A percentile compares a stretch with the other conserved stretches of the same genome.
These are phyloP conservation scores for Cyprinodon brontotheroides DNA, from an alignment of 2,113 vertebrate genomes.

Conservation along the genomic window DNA sequence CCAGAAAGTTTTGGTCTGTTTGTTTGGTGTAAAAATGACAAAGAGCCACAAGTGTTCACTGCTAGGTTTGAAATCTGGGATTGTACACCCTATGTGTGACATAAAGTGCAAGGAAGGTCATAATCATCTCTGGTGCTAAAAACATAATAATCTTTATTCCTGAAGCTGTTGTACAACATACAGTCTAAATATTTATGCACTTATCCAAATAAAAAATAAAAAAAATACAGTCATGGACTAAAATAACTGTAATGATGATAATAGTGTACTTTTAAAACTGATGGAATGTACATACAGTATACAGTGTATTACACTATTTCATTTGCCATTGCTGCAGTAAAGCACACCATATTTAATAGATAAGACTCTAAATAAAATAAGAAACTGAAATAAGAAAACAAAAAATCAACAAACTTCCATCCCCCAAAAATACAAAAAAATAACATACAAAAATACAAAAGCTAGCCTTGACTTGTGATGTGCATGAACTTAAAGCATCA, in stretches of 20 bases:
- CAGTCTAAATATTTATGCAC: background rate
- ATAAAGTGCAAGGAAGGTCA: background rate
- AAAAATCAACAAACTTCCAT: too few relatives aligned
- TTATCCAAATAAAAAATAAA: background rate
- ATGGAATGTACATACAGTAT: background rate
- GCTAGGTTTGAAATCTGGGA: conserved; percentile 21
- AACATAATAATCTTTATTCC: conserved; percentile 4
- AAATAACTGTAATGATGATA: background rate
- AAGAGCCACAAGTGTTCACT: background rate
- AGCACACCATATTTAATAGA: background rate
- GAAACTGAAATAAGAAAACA: background rate
- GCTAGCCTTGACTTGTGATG: too few relatives aligned
- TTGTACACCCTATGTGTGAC: conserved; percentile 4
- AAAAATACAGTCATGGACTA: background rate
- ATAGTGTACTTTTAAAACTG: background rate
- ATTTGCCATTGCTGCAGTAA: background rate
- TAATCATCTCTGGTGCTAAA: background rate
- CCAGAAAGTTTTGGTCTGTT: conserved; percentile 32
- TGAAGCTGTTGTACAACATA: background rate
- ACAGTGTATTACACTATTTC: background rate
- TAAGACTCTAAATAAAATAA: background rate
- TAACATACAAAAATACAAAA: too few relatives aligned
- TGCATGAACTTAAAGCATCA: too few relatives aligned
- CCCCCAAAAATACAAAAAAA: too few relatives aligned
- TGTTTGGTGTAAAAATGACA: conserved; percentile 3